Base-by-base conservation (phyloP, 2,888 invertebrate genomes). In the Gisinianus flammeolus region DNA sequence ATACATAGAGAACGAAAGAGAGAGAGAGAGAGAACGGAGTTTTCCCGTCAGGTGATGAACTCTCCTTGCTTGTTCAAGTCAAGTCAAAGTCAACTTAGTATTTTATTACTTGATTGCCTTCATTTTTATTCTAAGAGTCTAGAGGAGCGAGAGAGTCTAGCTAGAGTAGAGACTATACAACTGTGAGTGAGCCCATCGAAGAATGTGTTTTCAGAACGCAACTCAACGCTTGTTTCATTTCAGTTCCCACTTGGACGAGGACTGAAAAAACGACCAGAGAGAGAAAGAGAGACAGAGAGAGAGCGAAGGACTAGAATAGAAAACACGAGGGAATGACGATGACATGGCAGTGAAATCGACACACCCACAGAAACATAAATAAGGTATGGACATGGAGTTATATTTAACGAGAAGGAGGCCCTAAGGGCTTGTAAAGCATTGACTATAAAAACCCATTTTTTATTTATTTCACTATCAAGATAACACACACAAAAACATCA, bases 331-430 rank as follows among this genome's bases (percentile, higher is more conserved):
- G 79, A 80, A 72, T 78, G 80, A 82, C 66, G 78, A 80, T 82
- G 81, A 82, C 81, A 81, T 78, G 81, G 78, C 81, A 81, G 74
- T 79, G 52, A 73, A 79, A 77, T 79, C 76, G 80, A 79, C 81
- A 80, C 81, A 79, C 81, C 81, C 80, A 80, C 77, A 33, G 79
- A 71, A 78, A 76, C 67, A 67, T 68, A 76, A 76, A 76, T 68
- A 76, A 68, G 68, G 30, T 66, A 76, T 76, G 76, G 76, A 76
- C 76, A 68, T 58, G n/a, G 58, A 56, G 72, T 30, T 72, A 72
- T 72, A 54, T 58, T 72, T 72, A 72, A 72, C 72, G 33, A 72
- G 72, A 44, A 22, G 26, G 69, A 69, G 69, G 69, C 54, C 70
- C 70, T 28, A 31, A 35, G 54, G 70, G 70, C 70, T 70, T 70